Percentiles rank a stretch among this genome's conserved stretches.
These are phyloP conservation scores for Eurytemora carolleeae DNA, from an alignment of 1,140 invertebrate genomes.

Conservation along the genomic window DNA sequence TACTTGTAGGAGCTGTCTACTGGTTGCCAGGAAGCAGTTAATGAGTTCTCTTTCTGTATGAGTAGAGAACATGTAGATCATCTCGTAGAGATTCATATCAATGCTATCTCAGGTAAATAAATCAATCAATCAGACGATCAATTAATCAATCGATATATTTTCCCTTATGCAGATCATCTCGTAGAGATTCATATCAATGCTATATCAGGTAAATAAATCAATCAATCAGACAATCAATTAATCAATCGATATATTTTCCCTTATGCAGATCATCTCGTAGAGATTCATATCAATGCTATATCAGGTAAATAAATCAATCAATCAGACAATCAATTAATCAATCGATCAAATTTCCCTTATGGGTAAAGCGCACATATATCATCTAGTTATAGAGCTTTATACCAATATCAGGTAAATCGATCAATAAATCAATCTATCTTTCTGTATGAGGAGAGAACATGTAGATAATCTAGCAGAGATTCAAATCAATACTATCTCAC, in stretches of 20 bases:
- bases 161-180: too few species aligned
- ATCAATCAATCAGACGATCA: background rate
- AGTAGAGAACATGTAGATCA: background rate
- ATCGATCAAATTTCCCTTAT: too few species aligned
- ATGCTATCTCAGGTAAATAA: background rate
- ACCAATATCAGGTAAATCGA: too few species aligned
- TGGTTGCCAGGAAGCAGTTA: background rate
- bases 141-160: too few species aligned
- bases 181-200: background rate
- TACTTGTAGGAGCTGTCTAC: background rate
- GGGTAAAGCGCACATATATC: too few species aligned
- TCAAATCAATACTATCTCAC: background rate
- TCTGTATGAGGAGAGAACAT: background rate
- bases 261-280: background rate
- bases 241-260: too few species aligned
- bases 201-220: background rate
- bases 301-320: background rate
- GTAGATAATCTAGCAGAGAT: background rate
- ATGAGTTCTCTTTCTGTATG: background rate
- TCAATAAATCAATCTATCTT: too few species aligned
- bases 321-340: too few species aligned
- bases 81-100: background rate
- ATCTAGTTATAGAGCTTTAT: too few species aligned
- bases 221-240: background rate
- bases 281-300: background rate